These are phyloP conservation scores for Lysiphlebus fabarum DNA, from an alignment of 1,140 invertebrate species.

Conservation along the genomic window DNA sequence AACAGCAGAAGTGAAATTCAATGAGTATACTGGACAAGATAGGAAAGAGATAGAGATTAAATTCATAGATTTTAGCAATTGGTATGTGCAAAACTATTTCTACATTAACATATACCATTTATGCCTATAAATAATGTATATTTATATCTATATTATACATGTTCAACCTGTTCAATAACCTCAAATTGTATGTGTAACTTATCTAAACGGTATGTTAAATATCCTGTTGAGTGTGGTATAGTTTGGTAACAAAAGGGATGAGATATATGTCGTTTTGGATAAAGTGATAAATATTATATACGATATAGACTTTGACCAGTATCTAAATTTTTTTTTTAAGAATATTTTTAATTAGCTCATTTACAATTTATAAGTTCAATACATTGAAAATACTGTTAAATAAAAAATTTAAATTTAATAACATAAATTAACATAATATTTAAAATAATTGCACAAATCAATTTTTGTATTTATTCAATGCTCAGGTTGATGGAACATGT, in stretches of 20 bases:
- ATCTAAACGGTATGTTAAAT: conserved; percentile 40
- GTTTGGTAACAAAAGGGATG: conserved; percentile 39
- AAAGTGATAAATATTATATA: not conserved
- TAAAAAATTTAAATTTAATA: no score
- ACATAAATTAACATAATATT: no score
- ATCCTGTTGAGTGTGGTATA: conserved; percentile 42
- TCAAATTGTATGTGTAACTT: conserved; percentile 39
- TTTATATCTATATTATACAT: conserved; percentile 22
- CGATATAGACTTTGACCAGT: not conserved
- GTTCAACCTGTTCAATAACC: conserved; percentile 35
- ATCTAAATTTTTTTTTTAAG: no score
- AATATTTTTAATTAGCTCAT: no score
- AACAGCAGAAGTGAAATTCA: not conserved
- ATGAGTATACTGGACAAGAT: conserved; percentile 16
- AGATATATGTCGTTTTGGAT: not conserved
- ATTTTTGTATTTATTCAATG: no score
- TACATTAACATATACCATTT: conserved; percentile 29
- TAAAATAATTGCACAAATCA: no score
- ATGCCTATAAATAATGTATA: conserved; percentile 32
- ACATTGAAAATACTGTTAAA: no score
- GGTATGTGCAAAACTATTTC: conserved; percentile 48
- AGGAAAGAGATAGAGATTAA: conserved; percentile 25
- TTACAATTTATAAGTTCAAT: no score
- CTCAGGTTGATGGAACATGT: no score
- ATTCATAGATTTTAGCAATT: conserved; percentile 14